These are phyloP conservation scores for Bombus terrestris DNA, from an alignment of 1,140 invertebrate species.

Conservation along the genomic window DNA sequence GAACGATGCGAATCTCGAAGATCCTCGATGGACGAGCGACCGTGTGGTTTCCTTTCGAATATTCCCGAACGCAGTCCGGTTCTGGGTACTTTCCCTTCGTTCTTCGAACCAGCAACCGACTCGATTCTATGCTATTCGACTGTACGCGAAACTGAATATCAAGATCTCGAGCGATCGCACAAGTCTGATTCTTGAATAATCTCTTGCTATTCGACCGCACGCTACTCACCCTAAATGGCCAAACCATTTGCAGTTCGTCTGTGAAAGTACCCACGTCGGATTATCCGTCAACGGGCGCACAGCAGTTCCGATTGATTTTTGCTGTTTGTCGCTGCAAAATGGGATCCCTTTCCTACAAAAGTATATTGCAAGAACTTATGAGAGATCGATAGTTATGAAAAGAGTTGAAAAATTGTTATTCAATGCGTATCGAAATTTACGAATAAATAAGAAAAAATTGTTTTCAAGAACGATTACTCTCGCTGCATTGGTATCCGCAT, in stretches of 20 bases:
- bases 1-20: constrained; percentile 21
- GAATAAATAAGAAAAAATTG: neutral
- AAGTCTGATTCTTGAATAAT: constrained; percentile 36
- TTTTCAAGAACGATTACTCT: neutral
- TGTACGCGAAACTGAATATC: neutral
- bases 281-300: constrained; percentile 65
- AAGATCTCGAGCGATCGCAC: constrained; percentile 33
- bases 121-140: neutral
- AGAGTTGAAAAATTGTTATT: neutral
- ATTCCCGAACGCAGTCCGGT: neutral
- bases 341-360: neutral
- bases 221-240: constrained; percentile 42
- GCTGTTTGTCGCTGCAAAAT: constrained; percentile 1
- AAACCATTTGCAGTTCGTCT: constrained; percentile 32
- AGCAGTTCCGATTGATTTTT: constrained; percentile 23
- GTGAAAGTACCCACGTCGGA: constrained; percentile 55
- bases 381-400: no score
- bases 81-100: neutral
- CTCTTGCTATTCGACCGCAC: constrained; percentile 51
- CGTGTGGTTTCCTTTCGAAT: no score
- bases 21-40: no score
- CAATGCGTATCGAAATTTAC: neutral
- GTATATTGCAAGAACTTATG: neutral
- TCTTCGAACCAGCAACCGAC: neutral
- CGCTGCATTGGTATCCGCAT: neutral